These are phyloP conservation scores for Drosophila quinaria DNA, from an alignment of 2,888 invertebrate species.

Conservation along the genomic window DNA sequence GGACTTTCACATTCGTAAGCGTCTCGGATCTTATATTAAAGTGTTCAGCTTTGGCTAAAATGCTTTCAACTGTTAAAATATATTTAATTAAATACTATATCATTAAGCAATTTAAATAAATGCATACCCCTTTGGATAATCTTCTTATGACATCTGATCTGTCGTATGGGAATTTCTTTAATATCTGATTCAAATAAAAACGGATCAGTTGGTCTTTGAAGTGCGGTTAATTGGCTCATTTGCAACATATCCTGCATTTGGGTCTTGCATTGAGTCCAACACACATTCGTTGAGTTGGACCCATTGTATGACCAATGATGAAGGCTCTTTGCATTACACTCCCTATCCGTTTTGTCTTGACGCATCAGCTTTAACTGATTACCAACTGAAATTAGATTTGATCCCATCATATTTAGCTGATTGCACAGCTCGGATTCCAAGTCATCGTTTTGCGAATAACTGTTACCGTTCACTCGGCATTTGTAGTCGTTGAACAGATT, in stretches of 20 bases:
- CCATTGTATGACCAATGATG: slow-evolving; percentile 24
- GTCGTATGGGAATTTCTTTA: not conserved
- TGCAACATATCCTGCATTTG: slow-evolving; percentile 6
- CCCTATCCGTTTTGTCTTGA: slow-evolving; percentile 1
- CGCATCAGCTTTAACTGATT: slow-evolving; percentile 26
- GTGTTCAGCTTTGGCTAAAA: slow-evolving; percentile 31
- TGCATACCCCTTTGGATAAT: slow-evolving; percentile 30
- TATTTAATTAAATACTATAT: not conserved
- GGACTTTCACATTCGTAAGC: slow-evolving; percentile 24
- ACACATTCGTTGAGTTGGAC: slow-evolving; percentile 26
- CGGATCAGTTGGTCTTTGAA: not conserved
- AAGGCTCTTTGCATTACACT: slow-evolving; percentile 4
- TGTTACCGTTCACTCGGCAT: not conserved
- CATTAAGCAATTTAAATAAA: no score
- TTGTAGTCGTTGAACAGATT: slow-evolving; percentile 14
- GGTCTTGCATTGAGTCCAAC: slow-evolving; percentile 43
- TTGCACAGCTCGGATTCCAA: slow-evolving; percentile 3
- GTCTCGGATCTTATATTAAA: slow-evolving; percentile 9
- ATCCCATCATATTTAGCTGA: slow-evolving; percentile 7
- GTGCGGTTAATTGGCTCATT: not conserved
- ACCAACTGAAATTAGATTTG: slow-evolving; percentile 19
- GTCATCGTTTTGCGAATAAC: not conserved
- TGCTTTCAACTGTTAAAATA: slow-evolving; percentile 29
- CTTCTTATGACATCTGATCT: slow-evolving; percentile 10
- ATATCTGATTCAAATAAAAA: not conserved